Percentiles rank a stretch among this genome's conserved stretches.
phyloP scores from a whole-genome alignment of 23 tunicate genomes.

The Trididemnum nubilum region DNA sequence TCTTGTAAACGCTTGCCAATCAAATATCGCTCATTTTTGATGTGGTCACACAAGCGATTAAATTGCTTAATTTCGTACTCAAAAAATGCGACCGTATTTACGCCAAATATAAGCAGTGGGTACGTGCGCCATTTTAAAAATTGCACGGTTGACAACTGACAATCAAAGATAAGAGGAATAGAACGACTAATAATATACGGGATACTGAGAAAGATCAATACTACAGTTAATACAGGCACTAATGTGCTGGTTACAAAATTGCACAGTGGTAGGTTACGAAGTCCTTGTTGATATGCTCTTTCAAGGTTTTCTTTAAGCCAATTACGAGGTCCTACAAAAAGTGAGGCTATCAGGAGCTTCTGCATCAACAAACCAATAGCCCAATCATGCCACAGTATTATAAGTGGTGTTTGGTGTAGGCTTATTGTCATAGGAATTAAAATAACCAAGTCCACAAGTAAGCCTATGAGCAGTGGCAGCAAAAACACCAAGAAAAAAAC shows the following conservation, averaged over 20 bases:
- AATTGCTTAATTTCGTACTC: slow-evolving; percentile 65
- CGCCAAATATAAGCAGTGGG: slow-evolving; percentile 38
- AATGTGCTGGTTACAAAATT: slow-evolving; percentile 29
- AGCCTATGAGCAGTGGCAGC: slow-evolving; percentile 62
- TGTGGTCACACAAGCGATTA: slow-evolving; percentile 61
- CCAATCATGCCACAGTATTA: slow-evolving; percentile 81
- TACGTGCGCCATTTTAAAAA: slow-evolving; percentile 52
- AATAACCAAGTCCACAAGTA: slow-evolving; percentile 57
- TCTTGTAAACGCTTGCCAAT: slow-evolving; percentile 62
- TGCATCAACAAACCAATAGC: slow-evolving; percentile 58
- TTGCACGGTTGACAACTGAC: background rate
- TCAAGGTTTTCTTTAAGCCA: slow-evolving; percentile 61
- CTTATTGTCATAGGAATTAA: slow-evolving; percentile 72
- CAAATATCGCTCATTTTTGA: slow-evolving; percentile 74
- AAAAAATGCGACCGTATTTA: slow-evolving; percentile 25
- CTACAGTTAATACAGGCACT: slow-evolving; percentile 26
- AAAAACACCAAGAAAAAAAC: slow-evolving; percentile 28
- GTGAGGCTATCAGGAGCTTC: slow-evolving; percentile 31
- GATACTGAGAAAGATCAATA: slow-evolving; percentile 31
- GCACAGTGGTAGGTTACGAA: slow-evolving; percentile 30
- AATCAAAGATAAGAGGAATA: slow-evolving; percentile 19
- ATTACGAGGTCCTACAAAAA: slow-evolving; percentile 55
- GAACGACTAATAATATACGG: slow-evolving; percentile 59
- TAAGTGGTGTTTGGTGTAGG: slow-evolving; percentile 63
- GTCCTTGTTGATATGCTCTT: slow-evolving; percentile 62